Evolutionary conservation across 2,888 invertebrate genomes (phyloP).

Genomic region (Plebejus argus): DNA sequence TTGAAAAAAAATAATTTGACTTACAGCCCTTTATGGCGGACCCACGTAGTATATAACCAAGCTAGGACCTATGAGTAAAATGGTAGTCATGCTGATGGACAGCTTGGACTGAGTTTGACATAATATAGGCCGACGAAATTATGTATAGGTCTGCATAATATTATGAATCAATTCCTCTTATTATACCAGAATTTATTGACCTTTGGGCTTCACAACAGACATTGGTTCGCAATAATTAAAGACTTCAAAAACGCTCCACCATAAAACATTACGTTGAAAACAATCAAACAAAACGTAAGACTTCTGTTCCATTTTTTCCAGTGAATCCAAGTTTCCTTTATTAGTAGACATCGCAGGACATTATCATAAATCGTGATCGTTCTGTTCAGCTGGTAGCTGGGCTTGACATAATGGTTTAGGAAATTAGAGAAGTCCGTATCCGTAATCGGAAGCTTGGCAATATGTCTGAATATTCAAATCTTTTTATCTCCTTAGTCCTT

Average conservation of each 20-base stretch:
- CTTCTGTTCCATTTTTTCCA: conserved; percentile 34
- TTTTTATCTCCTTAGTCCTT: not conserved
- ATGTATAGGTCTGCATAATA: too few relatives aligned
- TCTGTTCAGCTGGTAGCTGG: conserved; percentile 47
- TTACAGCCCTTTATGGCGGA: too few relatives aligned
- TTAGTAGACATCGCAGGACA: conserved; percentile 48
- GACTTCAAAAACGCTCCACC: not conserved
- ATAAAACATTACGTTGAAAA: not conserved
- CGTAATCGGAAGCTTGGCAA: conserved; percentile 20
- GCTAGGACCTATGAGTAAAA: too few relatives aligned
- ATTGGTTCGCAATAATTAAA: not conserved
- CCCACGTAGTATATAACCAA: too few relatives aligned
- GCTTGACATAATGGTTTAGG: conserved; percentile 54
- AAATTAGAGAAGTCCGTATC: conserved; percentile 51
- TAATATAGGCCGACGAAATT: too few relatives aligned
- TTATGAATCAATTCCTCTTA: too few relatives aligned
- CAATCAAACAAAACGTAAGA: not conserved
- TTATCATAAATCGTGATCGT: conserved; percentile 57
- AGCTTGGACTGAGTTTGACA: too few relatives aligned
- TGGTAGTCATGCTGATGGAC: too few relatives aligned
- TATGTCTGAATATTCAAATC: conserved; percentile 14
- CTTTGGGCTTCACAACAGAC: too few relatives aligned
- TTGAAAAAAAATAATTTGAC: too few relatives aligned
- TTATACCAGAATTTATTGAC: too few relatives aligned
- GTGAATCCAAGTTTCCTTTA: conserved; percentile 40